Conservation (phyloP, 2,797 vertebrate genomes). For the Galagoides demidoff region DNA sequence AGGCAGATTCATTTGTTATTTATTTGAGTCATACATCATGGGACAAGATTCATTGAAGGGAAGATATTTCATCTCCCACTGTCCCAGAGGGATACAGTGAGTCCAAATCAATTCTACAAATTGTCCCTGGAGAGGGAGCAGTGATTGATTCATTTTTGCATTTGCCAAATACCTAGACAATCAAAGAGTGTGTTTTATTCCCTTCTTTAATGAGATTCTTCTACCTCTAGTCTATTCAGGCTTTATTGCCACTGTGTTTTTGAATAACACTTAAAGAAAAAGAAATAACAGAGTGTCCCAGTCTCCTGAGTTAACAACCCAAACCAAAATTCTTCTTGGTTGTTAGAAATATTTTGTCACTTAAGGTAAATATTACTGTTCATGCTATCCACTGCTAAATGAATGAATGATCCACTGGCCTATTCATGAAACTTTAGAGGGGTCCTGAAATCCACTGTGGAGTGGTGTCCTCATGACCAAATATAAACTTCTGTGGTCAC, state of each 20-base stretch:
- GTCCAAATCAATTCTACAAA: not conserved
- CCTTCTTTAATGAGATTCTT: not conserved
- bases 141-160: not conserved
- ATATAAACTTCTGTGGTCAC: not conserved
- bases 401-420: not conserved
- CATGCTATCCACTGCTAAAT: not conserved
- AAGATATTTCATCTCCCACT: slow-evolving; percentile 4
- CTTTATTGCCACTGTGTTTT: not conserved
- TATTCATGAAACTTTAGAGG: not conserved
- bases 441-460: not conserved
- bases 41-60: not conserved
- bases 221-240: not conserved
- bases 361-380: not conserved
- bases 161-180: not conserved
- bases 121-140: not conserved
- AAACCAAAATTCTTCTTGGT: not conserved
- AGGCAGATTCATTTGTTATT: slow-evolving; percentile 21
- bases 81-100: slow-evolving; percentile 5
- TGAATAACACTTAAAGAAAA: not conserved
- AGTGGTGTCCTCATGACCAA: not conserved
- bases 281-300: not conserved
- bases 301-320: not conserved
- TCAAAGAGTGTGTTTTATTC: not conserved
- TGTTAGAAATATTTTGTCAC: not conserved
- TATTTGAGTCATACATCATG: slow-evolving; percentile 34